Conservation (phyloP, 2,888 invertebrate genomes). For the Aspidiotus rigidus region DNA sequence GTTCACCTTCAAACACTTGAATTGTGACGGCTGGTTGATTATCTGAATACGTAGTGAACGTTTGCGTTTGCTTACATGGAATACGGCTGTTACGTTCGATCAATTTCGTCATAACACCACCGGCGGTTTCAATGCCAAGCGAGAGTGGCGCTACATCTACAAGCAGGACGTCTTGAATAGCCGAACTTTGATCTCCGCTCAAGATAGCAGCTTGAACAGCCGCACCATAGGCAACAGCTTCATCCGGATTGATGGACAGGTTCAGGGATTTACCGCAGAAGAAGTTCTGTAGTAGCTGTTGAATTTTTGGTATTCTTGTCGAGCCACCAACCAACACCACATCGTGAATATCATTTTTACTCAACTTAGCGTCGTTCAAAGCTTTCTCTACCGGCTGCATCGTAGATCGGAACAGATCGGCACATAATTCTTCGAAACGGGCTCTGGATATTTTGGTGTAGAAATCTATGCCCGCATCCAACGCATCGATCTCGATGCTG, state of each 20-base stretch:
- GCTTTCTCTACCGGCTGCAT: conserved; percentile 48
- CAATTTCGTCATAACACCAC: conserved; percentile 61
- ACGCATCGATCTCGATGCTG: conserved; percentile 76
- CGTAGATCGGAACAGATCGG: conserved; percentile 71
- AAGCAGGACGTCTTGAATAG: conserved; percentile 62
- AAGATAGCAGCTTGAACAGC: conserved; percentile 72
- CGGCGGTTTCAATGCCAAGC: conserved; percentile 62
- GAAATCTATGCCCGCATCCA: conserved; percentile 82
- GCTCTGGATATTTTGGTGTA: conserved; percentile 73
- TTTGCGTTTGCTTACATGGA: conserved; percentile 59
- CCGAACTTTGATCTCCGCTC: conserved; percentile 51
- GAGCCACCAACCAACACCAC: conserved; percentile 47
- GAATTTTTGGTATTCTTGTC: conserved; percentile 44
- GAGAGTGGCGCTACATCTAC: conserved; percentile 58
- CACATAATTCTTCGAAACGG: conserved; percentile 81
- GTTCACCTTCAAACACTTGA: conserved; percentile 71
- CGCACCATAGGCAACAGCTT: conserved; percentile 74
- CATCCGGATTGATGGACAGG: conserved; percentile 63
- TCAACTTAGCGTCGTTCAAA: conserved; percentile 45
- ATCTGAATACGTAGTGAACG: conserved; percentile 83
- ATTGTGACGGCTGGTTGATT: conserved; percentile 85
- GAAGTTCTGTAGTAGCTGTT: conserved; percentile 41
- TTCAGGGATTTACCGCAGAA: conserved; percentile 59
- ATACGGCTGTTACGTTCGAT: conserved; percentile 45
- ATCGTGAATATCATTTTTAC: conserved; percentile 45